Evolutionary conservation across 1,140 invertebrate genomes (phyloP), one percentile per base, ranked within the genome.

Genomic region (Leptinotarsa lineolata): DNA sequence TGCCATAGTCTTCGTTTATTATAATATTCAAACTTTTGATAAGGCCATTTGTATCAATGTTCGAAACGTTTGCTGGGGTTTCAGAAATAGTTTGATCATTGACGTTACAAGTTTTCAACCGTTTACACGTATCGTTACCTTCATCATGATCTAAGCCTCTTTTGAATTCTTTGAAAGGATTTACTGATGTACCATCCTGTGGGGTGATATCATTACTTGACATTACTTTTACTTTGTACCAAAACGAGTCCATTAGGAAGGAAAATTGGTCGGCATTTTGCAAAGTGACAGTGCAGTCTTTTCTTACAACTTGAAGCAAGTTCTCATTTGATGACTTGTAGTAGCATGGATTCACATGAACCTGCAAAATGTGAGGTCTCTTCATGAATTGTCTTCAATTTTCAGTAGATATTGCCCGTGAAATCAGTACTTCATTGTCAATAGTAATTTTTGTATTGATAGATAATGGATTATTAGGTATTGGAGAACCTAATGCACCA

Each of bases 211-310:
- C 21, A 6, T 68, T 48, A 21, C 20, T 13, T n/a, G 46, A 18
- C 21, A 48, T 68, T 3, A 68, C 45, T 68, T 68, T 68, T 4
- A 68, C 46, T 5, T 21, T 68, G 20, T 45, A 68, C 67, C 67
- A 68, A 54, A 24, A n/a, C 6, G 5, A 13, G 24, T 68, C 46
- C 15, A 21, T 13, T 54, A 68, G 11, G 3, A 68, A 4, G 18
- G 67, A 8, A 46, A 68, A 68, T 24, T 54, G 44, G 21, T 68
- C 46, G 21, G 44, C 67, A 68, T 54, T 58, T 15, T 68, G 20
- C 21, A 68, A 54, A 68, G 44, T 11, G 4, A 68, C 20, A 15
- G 64, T 66, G 0, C 18, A 20, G 18, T 68, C 22, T 20, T 68
- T 48, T 16, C 11, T 46, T 4, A 54, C n/a, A 18, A 48, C 4